These are phyloP conservation scores for Erpornis zantholeuca DNA, from an alignment of 2,113 vertebrate genomes.

Conservation along the genomic window DNA sequence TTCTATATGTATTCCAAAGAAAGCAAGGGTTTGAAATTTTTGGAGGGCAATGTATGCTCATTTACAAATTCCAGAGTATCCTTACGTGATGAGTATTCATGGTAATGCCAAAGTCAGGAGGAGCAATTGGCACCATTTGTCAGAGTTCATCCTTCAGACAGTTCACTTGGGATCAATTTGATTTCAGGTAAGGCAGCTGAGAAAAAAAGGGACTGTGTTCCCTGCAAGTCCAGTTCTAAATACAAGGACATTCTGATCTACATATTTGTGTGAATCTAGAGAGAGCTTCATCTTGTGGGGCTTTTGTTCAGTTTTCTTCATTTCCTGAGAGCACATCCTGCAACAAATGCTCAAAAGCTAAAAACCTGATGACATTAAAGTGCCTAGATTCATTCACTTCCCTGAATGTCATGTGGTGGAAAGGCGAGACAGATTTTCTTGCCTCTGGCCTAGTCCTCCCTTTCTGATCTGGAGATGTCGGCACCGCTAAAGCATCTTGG, in stretches of 20 bases:
- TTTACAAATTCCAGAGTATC: background rate
- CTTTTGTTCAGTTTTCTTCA: background rate
- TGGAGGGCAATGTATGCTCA: background rate
- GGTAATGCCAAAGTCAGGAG: background rate
- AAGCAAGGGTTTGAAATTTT: background rate
- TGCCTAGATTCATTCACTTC: background rate
- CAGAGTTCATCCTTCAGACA: background rate
- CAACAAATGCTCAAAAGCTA: background rate
- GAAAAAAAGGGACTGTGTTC: background rate
- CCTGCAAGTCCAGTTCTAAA: background rate
- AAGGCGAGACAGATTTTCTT: conserved; percentile 40
- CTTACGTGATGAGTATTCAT: background rate
- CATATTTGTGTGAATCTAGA: background rate
- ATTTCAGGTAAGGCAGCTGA: background rate
- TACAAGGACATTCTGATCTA: background rate
- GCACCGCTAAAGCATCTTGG: background rate
- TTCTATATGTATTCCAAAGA: background rate
- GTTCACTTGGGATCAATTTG: background rate
- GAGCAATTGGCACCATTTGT: background rate
- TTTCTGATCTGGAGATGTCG: background rate
- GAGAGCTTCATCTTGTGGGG: background rate
- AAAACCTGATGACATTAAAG: background rate
- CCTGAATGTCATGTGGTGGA: background rate
- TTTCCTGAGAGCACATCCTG: background rate
- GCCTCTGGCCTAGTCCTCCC: conserved; percentile 6